A percentile compares a stretch with the other conserved stretches of the same genome.
phyloP scores from a whole-genome alignment of 2,888 invertebrate species.

The Lycaena phlaeas region DNA sequence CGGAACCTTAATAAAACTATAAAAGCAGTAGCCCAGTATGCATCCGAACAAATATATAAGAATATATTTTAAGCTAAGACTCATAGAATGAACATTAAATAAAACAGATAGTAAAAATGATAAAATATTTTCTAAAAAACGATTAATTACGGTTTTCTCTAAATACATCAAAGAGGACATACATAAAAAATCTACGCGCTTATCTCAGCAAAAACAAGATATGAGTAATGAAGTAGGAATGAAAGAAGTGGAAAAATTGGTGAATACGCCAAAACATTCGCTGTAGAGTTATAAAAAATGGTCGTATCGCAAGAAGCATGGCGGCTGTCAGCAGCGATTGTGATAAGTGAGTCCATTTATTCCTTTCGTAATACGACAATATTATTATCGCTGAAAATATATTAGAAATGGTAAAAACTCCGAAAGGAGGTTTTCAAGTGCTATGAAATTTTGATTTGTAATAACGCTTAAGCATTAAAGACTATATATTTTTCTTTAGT shows the following conservation, averaged over 20 bases:
- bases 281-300: slow-evolving; percentile 15
- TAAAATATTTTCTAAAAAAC: too few species aligned
- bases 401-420: slow-evolving; percentile 2
- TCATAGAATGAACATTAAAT: too few species aligned
- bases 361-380: slow-evolving; percentile 11
- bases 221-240: slow-evolving; percentile 2
- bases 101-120: too few species aligned
- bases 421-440: too few species aligned
- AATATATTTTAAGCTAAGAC: too few species aligned
- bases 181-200: not conserved
- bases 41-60: too few species aligned
- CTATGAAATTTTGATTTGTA: too few species aligned
- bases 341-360: slow-evolving; percentile 21
- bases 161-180: not conserved
- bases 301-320: slow-evolving; percentile 17
- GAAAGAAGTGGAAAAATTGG: slow-evolving; percentile 11
- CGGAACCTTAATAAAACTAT: too few species aligned
- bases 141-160: too few species aligned
- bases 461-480: too few species aligned
- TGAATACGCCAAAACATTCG: slow-evolving; percentile 14
- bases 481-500: too few species aligned
- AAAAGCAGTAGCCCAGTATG: too few species aligned
- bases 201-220: not conserved
- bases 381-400: slow-evolving; percentile 4
- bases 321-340: slow-evolving; percentile 21